phyloP scores from a whole-genome alignment of 1,140 invertebrate species.

The Caerostris extrusa region DNA sequence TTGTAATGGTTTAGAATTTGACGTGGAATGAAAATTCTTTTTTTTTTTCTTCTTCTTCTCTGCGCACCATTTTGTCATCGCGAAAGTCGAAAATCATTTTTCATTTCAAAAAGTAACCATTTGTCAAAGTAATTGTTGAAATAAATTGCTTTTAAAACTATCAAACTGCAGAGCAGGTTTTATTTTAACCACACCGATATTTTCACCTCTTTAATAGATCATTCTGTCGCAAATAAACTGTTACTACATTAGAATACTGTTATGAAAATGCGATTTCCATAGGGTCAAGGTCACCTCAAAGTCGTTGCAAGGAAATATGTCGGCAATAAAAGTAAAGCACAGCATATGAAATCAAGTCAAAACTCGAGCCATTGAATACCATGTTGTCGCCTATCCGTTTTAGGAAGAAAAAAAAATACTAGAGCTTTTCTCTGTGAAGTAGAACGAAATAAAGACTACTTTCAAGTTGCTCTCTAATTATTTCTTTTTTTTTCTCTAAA shows the following conservation, averaged over 20 bases:
- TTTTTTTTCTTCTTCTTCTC: not conserved
- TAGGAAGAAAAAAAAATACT: not conserved
- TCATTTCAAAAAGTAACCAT: not conserved
- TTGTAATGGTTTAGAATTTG: not conserved
- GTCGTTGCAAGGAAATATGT: not conserved
- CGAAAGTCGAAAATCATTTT: not conserved
- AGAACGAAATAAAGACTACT: not conserved
- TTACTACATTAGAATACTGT: not conserved
- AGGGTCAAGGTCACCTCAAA: not conserved
- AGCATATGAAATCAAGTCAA: not conserved
- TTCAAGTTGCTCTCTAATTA: not conserved
- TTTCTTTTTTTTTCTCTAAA: not conserved
- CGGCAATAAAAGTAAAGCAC: not conserved
- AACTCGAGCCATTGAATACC: too few species aligned
- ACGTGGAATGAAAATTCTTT: not conserved
- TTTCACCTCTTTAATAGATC: not conserved
- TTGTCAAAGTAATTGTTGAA: not conserved
- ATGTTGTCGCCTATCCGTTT: not conserved
- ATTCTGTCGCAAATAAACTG: not conserved
- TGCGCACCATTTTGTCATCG: not conserved
- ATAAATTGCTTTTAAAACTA: not conserved
- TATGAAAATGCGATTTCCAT: not conserved
- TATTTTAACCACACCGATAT: not conserved
- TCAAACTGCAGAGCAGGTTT: not conserved
- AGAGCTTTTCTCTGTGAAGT: not conserved